These are phyloP conservation scores for Spheniscus mendiculus DNA, from an alignment of 2,113 vertebrate genomes.

Conservation along the genomic window DNA sequence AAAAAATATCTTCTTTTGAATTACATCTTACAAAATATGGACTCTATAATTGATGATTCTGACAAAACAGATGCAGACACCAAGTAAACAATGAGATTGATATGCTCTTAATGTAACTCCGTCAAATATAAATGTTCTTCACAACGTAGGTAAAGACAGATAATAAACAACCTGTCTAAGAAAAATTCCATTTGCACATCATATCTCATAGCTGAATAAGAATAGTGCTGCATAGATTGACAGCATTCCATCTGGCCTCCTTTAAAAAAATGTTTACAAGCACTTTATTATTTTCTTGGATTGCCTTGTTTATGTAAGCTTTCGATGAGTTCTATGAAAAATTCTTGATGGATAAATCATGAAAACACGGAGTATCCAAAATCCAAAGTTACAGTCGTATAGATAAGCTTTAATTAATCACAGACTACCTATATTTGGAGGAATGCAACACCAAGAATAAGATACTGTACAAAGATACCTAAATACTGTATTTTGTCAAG, in stretches of 20 bases:
- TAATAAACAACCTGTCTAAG: neutral
- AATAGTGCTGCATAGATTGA: neutral
- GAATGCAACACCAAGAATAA: neutral
- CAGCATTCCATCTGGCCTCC: neutral
- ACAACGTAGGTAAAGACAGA: neutral
- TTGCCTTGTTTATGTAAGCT: neutral
- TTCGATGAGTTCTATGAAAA: neutral
- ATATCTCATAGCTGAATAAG: neutral
- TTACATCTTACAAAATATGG: neutral
- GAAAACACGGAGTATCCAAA: neutral
- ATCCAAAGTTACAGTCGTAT: neutral
- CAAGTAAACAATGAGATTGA: neutral
- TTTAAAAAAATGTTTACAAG: neutral
- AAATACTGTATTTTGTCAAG: neutral
- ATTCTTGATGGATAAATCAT: neutral
- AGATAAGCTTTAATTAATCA: neutral
- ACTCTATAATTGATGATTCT: neutral
- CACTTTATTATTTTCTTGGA: neutral
- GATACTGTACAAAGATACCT: neutral
- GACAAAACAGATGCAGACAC: neutral
- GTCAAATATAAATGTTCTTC: neutral
- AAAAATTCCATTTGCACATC: neutral
- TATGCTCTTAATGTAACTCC: neutral
- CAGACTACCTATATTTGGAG: neutral
- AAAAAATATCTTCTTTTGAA: neutral